Base-by-base conservation (phyloP, 2,888 invertebrate species). In the Pegoplata infirma region DNA sequence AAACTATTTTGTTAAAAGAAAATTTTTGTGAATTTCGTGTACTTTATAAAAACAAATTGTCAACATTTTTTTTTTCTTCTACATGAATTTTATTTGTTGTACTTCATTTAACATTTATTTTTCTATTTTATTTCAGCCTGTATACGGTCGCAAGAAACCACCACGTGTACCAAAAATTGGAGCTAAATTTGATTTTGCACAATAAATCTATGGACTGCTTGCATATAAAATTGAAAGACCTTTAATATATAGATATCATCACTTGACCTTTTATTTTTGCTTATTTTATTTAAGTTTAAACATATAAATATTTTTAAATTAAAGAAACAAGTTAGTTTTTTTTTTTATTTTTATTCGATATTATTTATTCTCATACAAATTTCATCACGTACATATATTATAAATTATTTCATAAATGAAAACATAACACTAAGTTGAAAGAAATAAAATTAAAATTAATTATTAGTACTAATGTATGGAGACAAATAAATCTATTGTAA, bases 131-230 rank as follows among this genome's bases (percentile, higher is more conserved):
- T 78, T 77, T 66, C 14, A 82, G 82, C 63, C 66, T 5, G 51
- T 32, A 2, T 53, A 67, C 58, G 55, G 53, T 10, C 76, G 82
- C 7, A 85, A 82, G 16, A 83, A 80, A 51, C 61, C 81, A 6
- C 82, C 82, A 46, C 85, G 86, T 2, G 61, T 82, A 16, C 86
- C 86, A 1, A 85, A 86, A 25, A 87, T 87, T 40, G 85, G 84
- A 4, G 86, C 86, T 55, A 86, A 83, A 79, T 87, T 87, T 59
- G 87, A 87, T 75, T 76, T 83, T 66, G 85, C 85, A 3, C 82
- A 84, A 21, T 80, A 67, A 75, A 53, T 58, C 4, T 49, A 19
- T 53, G 36, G 36, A 40, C n/a, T 40, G 36, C 28, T 40, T 25
- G 2, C 16, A 12, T 17, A 32, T 10, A 19, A 2, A n/a, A 28